Conservation (phyloP, 2,113 vertebrate genomes). For the Pogona vitticeps region DNA sequence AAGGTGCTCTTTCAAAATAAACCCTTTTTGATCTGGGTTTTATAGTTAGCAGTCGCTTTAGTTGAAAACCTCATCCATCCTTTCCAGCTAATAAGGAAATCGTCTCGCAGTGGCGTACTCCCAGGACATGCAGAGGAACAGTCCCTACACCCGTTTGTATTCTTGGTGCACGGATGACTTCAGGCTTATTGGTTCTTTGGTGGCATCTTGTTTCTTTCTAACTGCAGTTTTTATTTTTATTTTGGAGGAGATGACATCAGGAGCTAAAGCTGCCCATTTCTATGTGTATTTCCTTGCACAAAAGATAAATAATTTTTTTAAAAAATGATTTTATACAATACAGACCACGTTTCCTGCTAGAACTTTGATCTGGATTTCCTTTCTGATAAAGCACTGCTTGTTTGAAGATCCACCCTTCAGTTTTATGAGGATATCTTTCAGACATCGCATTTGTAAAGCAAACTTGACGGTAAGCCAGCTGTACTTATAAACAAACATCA, state of each 20-base stretch:
- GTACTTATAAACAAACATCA: constrained; percentile 83
- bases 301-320: not conserved
- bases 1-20: constrained; percentile 63
- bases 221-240: not conserved
- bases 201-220: constrained; percentile 31
- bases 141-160: constrained; percentile 39
- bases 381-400: constrained; percentile 71
- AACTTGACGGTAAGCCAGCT: constrained; percentile 81
- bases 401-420: constrained; percentile 72
- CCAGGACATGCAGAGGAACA: constrained; percentile 47
- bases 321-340: constrained; percentile 11
- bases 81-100: constrained; percentile 70
- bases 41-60: constrained; percentile 68
- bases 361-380: constrained; percentile 71
- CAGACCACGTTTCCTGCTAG: constrained; percentile 49
- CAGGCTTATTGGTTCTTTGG: constrained; percentile 50
- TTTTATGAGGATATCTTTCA: constrained; percentile 75
- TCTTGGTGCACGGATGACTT: constrained; percentile 26
- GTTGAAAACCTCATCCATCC: constrained; percentile 66
- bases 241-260: not conserved
- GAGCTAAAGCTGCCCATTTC: constrained; percentile 15
- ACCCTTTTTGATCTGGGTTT: constrained; percentile 73
- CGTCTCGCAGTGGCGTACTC: constrained; percentile 57
- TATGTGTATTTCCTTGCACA: not conserved
- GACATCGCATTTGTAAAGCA: constrained; percentile 78